A percentile compares a stretch with the other conserved stretches of the same genome.
These are phyloP conservation scores for Uropsilus gracilis DNA, from an alignment of 2,113 vertebrate species.

Conservation along the genomic window DNA sequence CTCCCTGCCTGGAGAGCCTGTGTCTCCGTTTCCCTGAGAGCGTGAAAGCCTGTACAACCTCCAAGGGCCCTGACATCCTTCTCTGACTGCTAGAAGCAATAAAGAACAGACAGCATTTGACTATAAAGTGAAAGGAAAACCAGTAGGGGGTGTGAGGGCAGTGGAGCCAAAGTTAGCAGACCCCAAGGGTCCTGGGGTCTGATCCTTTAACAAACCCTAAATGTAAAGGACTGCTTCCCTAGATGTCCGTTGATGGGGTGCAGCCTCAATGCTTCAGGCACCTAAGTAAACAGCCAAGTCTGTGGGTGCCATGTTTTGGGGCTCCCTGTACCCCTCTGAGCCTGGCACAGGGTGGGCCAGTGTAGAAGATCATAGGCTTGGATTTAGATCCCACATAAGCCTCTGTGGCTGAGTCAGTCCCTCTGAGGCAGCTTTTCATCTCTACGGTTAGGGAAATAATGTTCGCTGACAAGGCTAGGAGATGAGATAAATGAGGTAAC, in stretches of 20 bases:
- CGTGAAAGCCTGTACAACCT: too few species aligned
- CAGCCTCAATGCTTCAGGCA: background rate
- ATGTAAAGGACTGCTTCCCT: background rate
- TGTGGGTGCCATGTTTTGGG: background rate
- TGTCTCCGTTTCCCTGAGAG: too few species aligned
- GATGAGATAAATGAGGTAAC: background rate
- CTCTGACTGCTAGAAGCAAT: too few species aligned
- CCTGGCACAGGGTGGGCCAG: fast-evolving
- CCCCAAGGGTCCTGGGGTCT: background rate
- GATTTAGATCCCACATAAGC: background rate
- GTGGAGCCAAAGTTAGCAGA: background rate
- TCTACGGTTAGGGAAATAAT: background rate
- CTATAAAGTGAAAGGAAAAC: background rate
- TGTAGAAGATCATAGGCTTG: background rate
- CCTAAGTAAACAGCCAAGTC: background rate
- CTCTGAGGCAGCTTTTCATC: background rate
- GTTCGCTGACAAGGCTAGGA: background rate
- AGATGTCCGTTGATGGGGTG: background rate
- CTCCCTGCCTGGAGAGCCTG: too few species aligned
- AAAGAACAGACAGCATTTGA: too few species aligned
- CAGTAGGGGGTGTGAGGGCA: background rate
- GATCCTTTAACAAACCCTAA: background rate
- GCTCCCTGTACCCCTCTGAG: background rate
- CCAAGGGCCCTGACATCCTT: too few species aligned
- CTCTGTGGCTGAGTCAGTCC: background rate